Percentiles rank a stretch among this genome's conserved stretches.
Evolutionary conservation across 30 jellyfish, hydroid and myxozoan genomes (phyloP).

Genomic region (Clytia hemisphaerica): DNA sequence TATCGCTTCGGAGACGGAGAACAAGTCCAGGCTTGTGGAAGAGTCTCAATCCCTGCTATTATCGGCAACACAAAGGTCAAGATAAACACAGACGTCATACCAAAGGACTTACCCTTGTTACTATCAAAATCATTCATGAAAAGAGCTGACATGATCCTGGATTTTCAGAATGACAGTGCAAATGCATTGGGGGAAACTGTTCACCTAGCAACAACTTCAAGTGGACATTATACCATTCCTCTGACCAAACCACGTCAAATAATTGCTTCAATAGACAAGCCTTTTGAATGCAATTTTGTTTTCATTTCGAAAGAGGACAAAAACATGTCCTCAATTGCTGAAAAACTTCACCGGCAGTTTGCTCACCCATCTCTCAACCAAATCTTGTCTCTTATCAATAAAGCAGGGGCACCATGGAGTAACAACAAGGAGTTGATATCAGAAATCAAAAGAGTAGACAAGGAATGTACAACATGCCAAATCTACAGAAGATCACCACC

Average conservation of each 20-base stretch:
- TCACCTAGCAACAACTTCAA: not conserved
- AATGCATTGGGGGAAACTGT: too few relatives aligned
- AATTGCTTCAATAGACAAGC: too few relatives aligned
- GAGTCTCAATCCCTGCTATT: slow-evolving; percentile 10
- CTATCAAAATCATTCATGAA: slow-evolving; percentile 10
- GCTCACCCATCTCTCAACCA: slow-evolving; percentile 10
- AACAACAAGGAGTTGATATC: not conserved
- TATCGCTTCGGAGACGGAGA: slow-evolving; percentile 24
- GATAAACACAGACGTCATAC: slow-evolving; percentile 11
- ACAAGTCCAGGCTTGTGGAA: not conserved
- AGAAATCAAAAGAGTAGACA: not conserved
- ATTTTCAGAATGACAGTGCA: slow-evolving; percentile 10
- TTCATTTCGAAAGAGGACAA: too few relatives aligned
- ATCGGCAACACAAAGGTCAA: slow-evolving; percentile 1
- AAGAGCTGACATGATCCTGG: slow-evolving; percentile 17
- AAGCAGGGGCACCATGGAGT: slow-evolving; percentile 7
- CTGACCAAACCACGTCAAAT: too few relatives aligned
- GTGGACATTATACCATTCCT: slow-evolving; percentile 22
- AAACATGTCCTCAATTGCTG: not conserved
- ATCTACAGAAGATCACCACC: slow-evolving; percentile 18
- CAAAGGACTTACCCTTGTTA: not conserved
- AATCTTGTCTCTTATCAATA: not conserved
- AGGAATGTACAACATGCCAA: slow-evolving; percentile 17
- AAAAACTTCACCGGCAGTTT: slow-evolving; percentile 15
- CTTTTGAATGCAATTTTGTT: too few relatives aligned